A percentile compares a stretch with the other conserved stretches of the same genome.
phyloP scores from a whole-genome alignment of 2,113 vertebrate genomes.

The Chaetura pelagica region DNA sequence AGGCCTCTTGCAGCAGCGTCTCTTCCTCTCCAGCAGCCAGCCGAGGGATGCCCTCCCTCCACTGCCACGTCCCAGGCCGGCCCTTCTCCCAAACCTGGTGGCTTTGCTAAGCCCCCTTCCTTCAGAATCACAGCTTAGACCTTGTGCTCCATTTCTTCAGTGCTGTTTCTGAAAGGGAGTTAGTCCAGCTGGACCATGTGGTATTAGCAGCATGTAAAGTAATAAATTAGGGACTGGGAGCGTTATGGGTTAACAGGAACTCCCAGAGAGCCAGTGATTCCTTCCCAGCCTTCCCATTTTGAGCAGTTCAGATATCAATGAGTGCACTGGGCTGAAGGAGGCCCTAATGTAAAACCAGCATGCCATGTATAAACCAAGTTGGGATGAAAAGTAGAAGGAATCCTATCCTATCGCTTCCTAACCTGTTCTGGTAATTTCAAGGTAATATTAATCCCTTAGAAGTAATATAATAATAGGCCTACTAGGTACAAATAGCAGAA shows the following conservation, averaged over 20 bases:
- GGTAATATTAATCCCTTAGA: neutral
- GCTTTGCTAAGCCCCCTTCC: neutral
- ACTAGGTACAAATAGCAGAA: slow-evolving; percentile 13
- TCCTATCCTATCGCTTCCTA: neutral
- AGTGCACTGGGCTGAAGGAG: neutral
- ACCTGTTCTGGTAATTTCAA: neutral
- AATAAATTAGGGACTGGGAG: neutral
- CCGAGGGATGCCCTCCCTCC: neutral
- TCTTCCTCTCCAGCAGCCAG: neutral
- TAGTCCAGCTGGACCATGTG: neutral
- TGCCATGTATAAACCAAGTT: neutral
- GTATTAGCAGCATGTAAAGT: neutral
- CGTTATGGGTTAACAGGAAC: neutral
- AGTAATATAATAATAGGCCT: neutral
- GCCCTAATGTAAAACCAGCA: neutral
- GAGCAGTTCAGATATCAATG: neutral
- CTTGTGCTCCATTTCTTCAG: neutral
- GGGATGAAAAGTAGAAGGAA: neutral
- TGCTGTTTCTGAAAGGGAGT: neutral
- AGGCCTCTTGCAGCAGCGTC: neutral
- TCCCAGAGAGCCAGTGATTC: neutral
- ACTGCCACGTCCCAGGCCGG: neutral
- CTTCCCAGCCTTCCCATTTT: neutral
- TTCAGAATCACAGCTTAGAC: neutral
- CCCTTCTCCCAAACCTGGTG: neutral